Evolutionary conservation across 2,888 invertebrate genomes (phyloP), one percentile per base, ranked within the genome.

Genomic region (Dicroscelio sp.): DNA sequence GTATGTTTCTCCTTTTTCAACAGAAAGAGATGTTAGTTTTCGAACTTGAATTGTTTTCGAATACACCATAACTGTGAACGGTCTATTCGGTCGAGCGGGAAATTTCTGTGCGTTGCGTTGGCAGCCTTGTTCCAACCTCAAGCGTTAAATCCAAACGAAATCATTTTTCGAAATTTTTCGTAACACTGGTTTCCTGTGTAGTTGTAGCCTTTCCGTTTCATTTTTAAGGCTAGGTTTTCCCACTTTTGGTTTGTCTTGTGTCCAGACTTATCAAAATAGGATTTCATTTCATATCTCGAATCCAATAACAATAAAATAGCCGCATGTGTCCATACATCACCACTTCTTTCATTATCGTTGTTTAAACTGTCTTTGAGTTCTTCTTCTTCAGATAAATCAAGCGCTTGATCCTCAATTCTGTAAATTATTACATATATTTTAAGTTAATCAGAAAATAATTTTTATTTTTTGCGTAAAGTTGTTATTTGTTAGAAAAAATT

Each of bases 111-210:
- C n/a, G n/a, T n/a, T n/a, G n/a, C n/a, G n/a, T n/a, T n/a, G n/a
- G n/a, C n/a, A n/a, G n/a, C n/a, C n/a, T n/a, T n/a, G n/a, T n/a
- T n/a, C n/a, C n/a, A n/a, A n/a, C n/a, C n/a, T n/a, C n/a, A n/a
- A n/a, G n/a, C n/a, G n/a, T n/a, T n/a, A n/a, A n/a, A n/a, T n/a
- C n/a, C 27, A 25, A 23, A 60, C 23, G 60, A 25, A 35, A 8
- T 17, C 63, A 78, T 63, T n/a, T 78, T 60, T 43, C 63, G 31
- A 31, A 63, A 78, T 78, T 78, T 78, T 38, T 78, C 78, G 27
- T 78, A 63, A 25, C 78, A 78, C 27, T 78, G 78, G 23, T 30
- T 63, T 27, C 63, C 63, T 17, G 43, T 27, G 25, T 63, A 78
- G 27, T 35, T 30, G 30, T 78, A 78, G 25, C 30, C 63, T 78